A percentile compares a stretch with the other conserved stretches of the same genome.
Evolutionary conservation across 2,888 invertebrate genomes (phyloP).

Genomic region (Leucoma salicis): DNA sequence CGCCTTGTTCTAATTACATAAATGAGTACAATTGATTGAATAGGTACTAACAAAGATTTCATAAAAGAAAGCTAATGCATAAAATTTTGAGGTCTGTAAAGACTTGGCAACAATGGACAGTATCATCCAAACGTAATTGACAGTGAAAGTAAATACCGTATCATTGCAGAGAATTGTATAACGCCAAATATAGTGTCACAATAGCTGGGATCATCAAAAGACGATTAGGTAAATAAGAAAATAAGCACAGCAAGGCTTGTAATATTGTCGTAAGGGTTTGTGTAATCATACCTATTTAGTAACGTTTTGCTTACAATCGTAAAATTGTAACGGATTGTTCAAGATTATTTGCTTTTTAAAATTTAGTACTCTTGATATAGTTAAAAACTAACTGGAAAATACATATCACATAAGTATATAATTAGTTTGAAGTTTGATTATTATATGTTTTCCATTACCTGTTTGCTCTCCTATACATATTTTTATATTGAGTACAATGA

Average conservation of each 20-base stretch:
- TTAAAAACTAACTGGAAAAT: no score
- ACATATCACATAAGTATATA: background rate
- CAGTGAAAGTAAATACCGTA: constrained; percentile 59
- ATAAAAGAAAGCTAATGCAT: background rate
- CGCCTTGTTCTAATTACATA: constrained; percentile 63
- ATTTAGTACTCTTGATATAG: background rate
- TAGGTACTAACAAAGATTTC: background rate
- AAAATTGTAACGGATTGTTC: constrained; percentile 23
- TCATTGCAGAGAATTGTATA: constrained; percentile 58
- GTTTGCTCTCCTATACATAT: background rate
- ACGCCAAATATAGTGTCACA: constrained; percentile 47
- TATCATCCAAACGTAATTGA: background rate
- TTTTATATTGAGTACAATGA: background rate
- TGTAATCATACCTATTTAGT: constrained; percentile 54
- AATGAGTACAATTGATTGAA: constrained; percentile 32
- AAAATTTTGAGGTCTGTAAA: background rate
- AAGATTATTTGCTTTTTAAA: constrained; percentile 5
- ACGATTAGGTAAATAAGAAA: constrained; percentile 59
- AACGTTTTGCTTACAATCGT: constrained; percentile 47
- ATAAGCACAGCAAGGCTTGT: constrained; percentile 50
- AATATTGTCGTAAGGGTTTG: constrained; percentile 50
- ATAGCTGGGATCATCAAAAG: constrained; percentile 62
- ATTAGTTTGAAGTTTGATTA: background rate
- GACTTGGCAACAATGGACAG: no score
- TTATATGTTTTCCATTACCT: background rate